These are phyloP conservation scores for Poecilobothrus nobilitatus DNA, from an alignment of 2,888 invertebrate genomes.

Conservation along the genomic window DNA sequence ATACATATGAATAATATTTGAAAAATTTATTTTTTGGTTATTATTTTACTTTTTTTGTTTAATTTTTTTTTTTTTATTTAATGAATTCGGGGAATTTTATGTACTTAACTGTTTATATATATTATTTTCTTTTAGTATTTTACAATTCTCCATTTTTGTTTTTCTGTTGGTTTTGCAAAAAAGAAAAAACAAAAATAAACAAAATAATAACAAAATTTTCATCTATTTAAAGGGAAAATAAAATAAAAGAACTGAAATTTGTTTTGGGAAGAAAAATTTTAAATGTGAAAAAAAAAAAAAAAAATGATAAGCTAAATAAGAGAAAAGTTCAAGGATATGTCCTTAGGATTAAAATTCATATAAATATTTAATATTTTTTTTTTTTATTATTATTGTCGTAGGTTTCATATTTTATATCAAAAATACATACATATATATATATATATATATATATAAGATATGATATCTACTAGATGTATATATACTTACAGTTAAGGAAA, in stretches of 20 bases:
- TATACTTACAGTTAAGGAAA: too few relatives aligned
- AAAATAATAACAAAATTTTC: background rate
- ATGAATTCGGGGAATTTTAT: background rate
- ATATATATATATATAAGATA: background rate
- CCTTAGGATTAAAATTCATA: conserved; percentile 4
- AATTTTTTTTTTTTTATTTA: background rate
- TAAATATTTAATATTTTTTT: background rate
- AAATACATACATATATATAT: background rate
- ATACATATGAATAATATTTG: too few relatives aligned
- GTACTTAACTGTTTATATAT: background rate
- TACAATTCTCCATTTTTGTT: too few relatives aligned
- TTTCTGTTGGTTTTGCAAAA: too few relatives aligned
- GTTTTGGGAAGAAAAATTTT: too few relatives aligned
- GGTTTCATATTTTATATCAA: background rate
- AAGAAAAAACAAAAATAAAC: too few relatives aligned
- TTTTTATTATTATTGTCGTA: background rate
- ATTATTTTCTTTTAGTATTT: background rate
- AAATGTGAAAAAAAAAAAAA: background rate
- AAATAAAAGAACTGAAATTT: background rate
- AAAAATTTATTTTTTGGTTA: too few relatives aligned
- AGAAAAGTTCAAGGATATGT: conserved; percentile 3
- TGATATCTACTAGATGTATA: too few relatives aligned
- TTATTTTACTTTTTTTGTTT: background rate
- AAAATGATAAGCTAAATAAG: background rate
- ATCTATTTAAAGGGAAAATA: background rate